Conservation (phyloP, 2,888 invertebrate species). For the Cyclophora albipunctata region DNA sequence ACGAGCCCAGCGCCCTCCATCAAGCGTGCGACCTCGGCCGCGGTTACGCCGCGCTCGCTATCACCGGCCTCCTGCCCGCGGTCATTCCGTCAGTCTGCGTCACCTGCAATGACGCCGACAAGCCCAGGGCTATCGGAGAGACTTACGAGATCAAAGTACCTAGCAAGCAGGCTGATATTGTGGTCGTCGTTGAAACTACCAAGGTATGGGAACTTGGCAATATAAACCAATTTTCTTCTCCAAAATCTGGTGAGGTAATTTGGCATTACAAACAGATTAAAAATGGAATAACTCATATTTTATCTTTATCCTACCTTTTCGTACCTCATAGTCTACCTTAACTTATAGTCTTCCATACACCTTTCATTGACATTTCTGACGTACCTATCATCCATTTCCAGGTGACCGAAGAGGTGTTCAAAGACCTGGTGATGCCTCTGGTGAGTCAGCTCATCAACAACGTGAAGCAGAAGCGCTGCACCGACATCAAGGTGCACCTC, state of each 20-base stretch:
- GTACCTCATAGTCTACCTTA: no score
- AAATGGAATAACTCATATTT: no score
- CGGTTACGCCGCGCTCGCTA: slow-evolving; percentile 80
- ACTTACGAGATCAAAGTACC: slow-evolving; percentile 80
- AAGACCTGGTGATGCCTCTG: slow-evolving; percentile 77
- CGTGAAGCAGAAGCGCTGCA: slow-evolving; percentile 71
- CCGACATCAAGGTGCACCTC: slow-evolving; percentile 64
- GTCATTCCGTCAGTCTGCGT: slow-evolving; percentile 79
- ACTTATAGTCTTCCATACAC: no score
- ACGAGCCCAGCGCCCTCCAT: slow-evolving; percentile 47
- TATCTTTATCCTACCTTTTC: no score
- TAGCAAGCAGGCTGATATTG: slow-evolving; percentile 85
- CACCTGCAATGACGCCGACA: slow-evolving; percentile 68
- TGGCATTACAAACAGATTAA: no score
- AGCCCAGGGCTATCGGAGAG: slow-evolving; percentile 70
- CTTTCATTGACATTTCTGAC: no score
- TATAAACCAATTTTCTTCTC: not conserved
- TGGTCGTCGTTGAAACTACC: slow-evolving; percentile 82
- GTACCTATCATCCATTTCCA: slow-evolving; percentile 20
- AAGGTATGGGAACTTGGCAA: slow-evolving; percentile 27
- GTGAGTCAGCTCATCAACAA: slow-evolving; percentile 75
- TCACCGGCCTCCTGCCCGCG: slow-evolving; percentile 74
- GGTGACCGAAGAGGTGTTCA: slow-evolving; percentile 78
- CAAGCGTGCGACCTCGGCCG: slow-evolving; percentile 80
- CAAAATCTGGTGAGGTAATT: not conserved